Evolutionary conservation across 2,888 invertebrate genomes (phyloP), one percentile per base, ranked within the genome.

Genomic region (Drosophila sordidula): DNA sequence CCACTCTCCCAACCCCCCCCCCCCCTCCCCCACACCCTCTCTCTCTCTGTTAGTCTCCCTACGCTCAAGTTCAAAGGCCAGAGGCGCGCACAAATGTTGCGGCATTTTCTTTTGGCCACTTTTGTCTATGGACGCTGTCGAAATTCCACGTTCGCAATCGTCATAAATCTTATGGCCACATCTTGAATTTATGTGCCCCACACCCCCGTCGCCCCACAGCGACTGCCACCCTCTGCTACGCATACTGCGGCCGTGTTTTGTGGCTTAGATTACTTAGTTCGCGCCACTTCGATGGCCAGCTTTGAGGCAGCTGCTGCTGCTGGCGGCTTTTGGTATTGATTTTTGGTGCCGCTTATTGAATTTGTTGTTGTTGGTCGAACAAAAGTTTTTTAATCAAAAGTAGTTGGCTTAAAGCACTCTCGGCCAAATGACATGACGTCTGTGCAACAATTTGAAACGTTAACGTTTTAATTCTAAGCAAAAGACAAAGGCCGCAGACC

Each of bases 131-230:
- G 69, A 39, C 50, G 61, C 62, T 65, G 79, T 71, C 83, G 80
- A 89, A 90, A 89, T 89, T 88, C 80, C 90, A 84, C 85, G 90
- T 91, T 90, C 89, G 90, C 87, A 89, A 90, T 90, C 90, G 90
- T 89, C 91, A 90, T 90, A 90, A 90, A 90, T 90, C 90, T 91
- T 91, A 80, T 80, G 90, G 90, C 89, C 91, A 89, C 90, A 90
- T 90, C 90, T 90, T 91, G 91, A 90, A 90, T 90, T 90, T 91
- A 91, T 90, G 91, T 90, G 82, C 80, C 75, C 66, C 45, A 45
- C 26, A 39, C 12, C 41, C 22, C 25, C 49, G 36, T 34, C 39
- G 38, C 38, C 68, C 9, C 29, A 9, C 22, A 16, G 16, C 57
- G 29, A 9, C 29, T 9, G 9, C 9, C 29, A 9, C 8, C 51